Conservation (phyloP, 1,140 invertebrate species). For the Drosophila parvula region DNA sequence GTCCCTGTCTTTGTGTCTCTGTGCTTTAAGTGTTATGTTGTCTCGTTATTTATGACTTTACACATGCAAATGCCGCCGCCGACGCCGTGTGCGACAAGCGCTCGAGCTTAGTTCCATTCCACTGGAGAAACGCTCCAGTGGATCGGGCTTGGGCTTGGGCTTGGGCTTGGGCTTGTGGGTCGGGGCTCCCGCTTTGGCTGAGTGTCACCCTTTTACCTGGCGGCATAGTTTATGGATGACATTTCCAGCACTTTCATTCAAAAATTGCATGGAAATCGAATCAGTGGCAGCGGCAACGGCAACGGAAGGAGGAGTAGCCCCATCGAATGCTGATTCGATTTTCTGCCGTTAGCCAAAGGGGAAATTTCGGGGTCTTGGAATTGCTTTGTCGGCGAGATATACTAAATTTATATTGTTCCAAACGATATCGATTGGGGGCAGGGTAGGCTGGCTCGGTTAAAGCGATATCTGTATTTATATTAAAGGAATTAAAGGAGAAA, state of each 20-base stretch:
- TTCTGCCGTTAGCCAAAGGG: constrained; percentile 35
- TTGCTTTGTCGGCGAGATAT: constrained; percentile 15
- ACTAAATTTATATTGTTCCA: constrained; percentile 2
- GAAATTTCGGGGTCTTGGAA: constrained; percentile 17
- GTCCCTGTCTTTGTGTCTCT: constrained; percentile 33
- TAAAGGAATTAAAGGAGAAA: background rate
- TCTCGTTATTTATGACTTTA: constrained; percentile 83
- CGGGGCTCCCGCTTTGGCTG: background rate
- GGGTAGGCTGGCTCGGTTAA: background rate
- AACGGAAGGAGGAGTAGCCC: constrained; percentile 27
- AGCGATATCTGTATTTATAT: background rate
- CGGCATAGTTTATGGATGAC: constrained; percentile 78
- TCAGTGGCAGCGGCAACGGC: constrained; percentile 52
- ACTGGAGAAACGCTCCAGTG: constrained; percentile 26
- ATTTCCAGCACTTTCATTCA: constrained; percentile 71
- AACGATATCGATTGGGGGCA: background rate
- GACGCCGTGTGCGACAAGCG: constrained; percentile 73
- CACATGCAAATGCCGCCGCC: constrained; percentile 75
- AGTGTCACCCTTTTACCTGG: constrained; percentile 57
- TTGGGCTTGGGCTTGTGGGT: background rate
- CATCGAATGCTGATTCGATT: constrained; percentile 64
- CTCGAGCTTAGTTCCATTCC: constrained; percentile 70
- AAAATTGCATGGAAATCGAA: constrained; percentile 81
- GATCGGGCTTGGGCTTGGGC: constrained; percentile 4
- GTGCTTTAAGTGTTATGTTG: constrained; percentile 79